Base-by-base conservation (phyloP, 2,113 vertebrate genomes). In the Apeltes quadracus region DNA sequence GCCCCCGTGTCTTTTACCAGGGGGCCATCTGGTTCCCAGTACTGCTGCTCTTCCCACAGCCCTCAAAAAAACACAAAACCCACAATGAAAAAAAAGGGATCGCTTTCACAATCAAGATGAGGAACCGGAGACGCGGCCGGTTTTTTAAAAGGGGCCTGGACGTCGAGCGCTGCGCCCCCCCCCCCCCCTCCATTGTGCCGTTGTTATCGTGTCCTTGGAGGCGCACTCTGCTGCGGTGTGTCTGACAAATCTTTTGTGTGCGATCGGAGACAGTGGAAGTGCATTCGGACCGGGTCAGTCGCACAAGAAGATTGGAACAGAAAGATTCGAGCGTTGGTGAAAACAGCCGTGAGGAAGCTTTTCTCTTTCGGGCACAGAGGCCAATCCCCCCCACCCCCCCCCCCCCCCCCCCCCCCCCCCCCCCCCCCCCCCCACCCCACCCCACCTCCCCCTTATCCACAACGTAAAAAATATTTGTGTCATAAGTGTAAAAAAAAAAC, bases 21-120 rank as follows among this genome's bases (percentile, higher is more conserved):
- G 70, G 69, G 79, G 76, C 74, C 91, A 88, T 91, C 84, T 90
- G 90, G 87, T 85, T 90, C 84, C 72, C 79, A 85, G 85, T 54
- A 68, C 55, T 22, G 59, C 69, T 50, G 83, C 73, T 79, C 87
- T 90, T 90, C 89, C 86, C 89, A 89, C 81, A 88, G 84, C 73
- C 22, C 71, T 2, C 79, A 76, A 53, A 73, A 82, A 29, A 86
- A n/a, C n/a, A n/a, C n/a, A n/a, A n/a, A n/a, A n/a, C n/a, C 85
- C 82, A 46, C 85, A 84, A 78, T 84, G 86, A 88, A 90, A 91
- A 81, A 29, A 34, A 6, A 34, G 23, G 74, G 78, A 91, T 92
- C 82, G 10, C 81, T 89, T 87, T 92, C 87, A 82, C 78, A 90
- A 79, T 88, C 82, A 75, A 69, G 85, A 86, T 85, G 68, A 76